Evolutionary conservation across 30 jellyfish, hydroid and myxozoan genomes (phyloP).

Genomic region (Hydra vulgaris): DNA sequence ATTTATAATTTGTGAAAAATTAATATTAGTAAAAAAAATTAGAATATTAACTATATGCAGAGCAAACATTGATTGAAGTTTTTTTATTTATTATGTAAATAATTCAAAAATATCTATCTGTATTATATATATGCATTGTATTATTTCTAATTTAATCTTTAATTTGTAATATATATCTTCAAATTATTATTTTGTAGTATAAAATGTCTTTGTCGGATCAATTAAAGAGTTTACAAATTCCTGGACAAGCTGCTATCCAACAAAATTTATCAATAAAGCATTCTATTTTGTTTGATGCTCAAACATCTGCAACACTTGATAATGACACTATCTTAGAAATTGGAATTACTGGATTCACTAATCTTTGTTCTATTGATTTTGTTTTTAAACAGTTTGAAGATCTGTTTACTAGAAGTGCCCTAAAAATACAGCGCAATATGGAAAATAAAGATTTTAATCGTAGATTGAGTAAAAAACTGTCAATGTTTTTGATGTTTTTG

Average conservation of each 20-base stretch:
- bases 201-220: slow-evolving; percentile 43
- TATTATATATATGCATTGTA: no score
- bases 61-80: no score
- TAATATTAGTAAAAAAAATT: no score
- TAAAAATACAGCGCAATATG: slow-evolving; percentile 39
- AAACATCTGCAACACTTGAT: slow-evolving; percentile 69
- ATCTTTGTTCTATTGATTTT: slow-evolving; percentile 43
- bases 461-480: slow-evolving; percentile 32
- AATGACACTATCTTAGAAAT: slow-evolving; percentile 51
- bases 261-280: slow-evolving; percentile 24
- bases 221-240: slow-evolving; percentile 59
- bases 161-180: no score
- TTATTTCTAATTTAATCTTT: no score
- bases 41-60: no score
- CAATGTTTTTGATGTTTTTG: slow-evolving; percentile 35
- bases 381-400: slow-evolving; percentile 43
- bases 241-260: slow-evolving; percentile 46
- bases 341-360: slow-evolving; percentile 60
- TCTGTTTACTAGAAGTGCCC: slow-evolving; percentile 41
- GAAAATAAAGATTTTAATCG: slow-evolving; percentile 43
- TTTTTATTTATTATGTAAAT: no score
- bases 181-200: neutral
- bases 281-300: slow-evolving; percentile 62
- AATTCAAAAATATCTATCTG: no score
- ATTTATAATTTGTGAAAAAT: no score